Base-by-base conservation (phyloP, 2,113 vertebrate genomes). In the Platycercus adscitus region DNA sequence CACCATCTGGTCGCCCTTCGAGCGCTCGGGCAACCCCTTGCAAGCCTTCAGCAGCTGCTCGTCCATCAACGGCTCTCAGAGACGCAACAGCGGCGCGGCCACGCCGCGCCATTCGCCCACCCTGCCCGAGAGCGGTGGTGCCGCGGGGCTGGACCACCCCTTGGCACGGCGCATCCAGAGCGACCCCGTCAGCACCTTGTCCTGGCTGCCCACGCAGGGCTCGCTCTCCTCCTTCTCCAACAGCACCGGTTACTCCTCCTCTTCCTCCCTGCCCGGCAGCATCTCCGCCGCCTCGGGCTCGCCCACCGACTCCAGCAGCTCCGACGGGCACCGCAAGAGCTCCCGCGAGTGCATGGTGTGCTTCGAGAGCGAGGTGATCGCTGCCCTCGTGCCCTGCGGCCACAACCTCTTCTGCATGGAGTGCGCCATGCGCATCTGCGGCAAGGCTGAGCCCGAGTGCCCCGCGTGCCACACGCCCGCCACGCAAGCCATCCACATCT, bases 331-430 rank as follows among this genome's bases (percentile, higher is more conserved):
- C 52, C 60, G 93, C 53, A 87, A 97, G 93, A 97, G 97, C 98
- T 73, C 95, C 91, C 87, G 99, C 24, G 99, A 99, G 97, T 99
- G 99, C 94, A 98, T 99, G 86, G 99, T 99, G 90, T 99, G 99
- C 66, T 98, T 99, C 0, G 99, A 99, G 96, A 99, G 99, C 25
- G 99, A 99, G 98, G 99, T 99, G 81, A 99, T 99, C 5, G 99
- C 99, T 0, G 99, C 99, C 6, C 93, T 99, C 78, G 99, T 99
- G 95, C 99, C 99, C 0, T 99, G 99, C 11, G 99, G 99, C 96
- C 99, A 99, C 96, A 99, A 99, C 98, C 99, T 99, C 91, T 99
- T 99, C 98, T 99, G 99, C 98, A 99, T 99, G 99, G 99, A 99
- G 98, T 99, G 99, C 1, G 99, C 99, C 3, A 98, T 99, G 73